Percentiles rank a stretch among this genome's conserved stretches.
These are phyloP conservation scores for Paracanthobrama guichenoti DNA, from an alignment of 2,113 vertebrate species.

Conservation along the genomic window DNA sequence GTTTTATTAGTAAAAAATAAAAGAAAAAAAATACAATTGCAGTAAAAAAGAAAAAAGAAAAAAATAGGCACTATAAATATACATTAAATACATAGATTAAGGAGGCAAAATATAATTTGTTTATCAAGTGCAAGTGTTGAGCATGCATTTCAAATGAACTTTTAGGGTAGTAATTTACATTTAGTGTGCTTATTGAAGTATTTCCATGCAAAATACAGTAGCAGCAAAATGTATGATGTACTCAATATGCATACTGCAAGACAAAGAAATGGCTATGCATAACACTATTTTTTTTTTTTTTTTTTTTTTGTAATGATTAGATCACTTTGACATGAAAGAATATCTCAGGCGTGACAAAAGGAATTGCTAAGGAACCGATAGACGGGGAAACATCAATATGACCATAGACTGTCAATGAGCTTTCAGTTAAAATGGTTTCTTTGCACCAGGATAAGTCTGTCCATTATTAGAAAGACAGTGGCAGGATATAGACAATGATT, in stretches of 20 bases:
- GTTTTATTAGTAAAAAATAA: neutral
- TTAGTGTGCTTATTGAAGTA: neutral
- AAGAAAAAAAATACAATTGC: too few species aligned
- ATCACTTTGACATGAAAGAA: neutral
- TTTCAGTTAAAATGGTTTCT: neutral
- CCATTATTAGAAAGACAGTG: neutral
- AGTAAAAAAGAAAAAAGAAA: neutral
- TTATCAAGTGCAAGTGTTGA: neutral
- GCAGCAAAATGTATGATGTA: neutral
- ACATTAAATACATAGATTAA: too few species aligned
- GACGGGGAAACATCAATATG: neutral
- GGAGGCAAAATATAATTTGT: neutral
- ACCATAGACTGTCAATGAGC: neutral
- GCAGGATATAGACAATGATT: constrained; percentile 10
- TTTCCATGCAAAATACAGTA: neutral
- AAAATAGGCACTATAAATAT: neutral
- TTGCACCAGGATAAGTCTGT: neutral
- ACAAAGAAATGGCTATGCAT: neutral
- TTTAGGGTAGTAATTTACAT: neutral
- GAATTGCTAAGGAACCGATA: neutral
- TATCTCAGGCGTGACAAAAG: neutral
- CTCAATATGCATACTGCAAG: neutral
- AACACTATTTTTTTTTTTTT: neutral
- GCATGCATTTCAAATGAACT: neutral
- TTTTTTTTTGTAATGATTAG: neutral